Evolutionary conservation across 2,113 vertebrate genomes (phyloP).

Genomic region (Platysteira castanea): DNA sequence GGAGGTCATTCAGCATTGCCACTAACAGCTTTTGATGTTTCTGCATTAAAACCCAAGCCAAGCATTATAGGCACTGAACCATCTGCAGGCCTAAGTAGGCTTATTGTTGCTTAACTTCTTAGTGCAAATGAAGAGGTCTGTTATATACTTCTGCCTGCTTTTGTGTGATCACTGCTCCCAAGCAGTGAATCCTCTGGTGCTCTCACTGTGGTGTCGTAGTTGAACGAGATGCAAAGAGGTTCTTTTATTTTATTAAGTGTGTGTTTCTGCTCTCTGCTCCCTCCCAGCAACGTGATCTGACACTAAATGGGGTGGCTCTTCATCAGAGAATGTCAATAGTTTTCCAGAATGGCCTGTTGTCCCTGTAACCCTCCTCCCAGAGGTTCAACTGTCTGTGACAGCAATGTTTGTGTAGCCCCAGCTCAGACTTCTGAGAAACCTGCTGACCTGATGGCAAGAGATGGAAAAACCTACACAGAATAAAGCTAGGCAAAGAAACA

Average conservation of each 20-base stretch:
- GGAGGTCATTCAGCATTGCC: constrained; percentile 23
- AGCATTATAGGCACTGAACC: neutral
- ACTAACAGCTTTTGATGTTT: constrained; percentile 24
- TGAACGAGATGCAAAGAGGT: constrained; percentile 34
- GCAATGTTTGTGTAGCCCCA: neutral
- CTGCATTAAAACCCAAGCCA: constrained; percentile 21
- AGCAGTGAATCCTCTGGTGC: neutral
- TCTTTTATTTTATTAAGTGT: neutral
- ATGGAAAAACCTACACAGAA: neutral
- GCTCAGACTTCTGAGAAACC: neutral
- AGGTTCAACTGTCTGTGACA: neutral
- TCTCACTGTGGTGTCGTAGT: neutral
- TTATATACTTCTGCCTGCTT: neutral
- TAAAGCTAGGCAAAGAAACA: neutral
- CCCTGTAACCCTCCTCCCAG: neutral
- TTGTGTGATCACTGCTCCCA: neutral
- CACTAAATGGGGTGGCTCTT: neutral
- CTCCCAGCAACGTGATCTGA: neutral
- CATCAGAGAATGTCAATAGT: neutral
- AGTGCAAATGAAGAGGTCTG: neutral
- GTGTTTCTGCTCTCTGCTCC: neutral
- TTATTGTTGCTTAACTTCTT: constrained; percentile 45
- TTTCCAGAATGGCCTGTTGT: neutral
- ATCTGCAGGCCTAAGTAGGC: constrained; percentile 22
- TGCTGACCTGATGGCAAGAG: neutral